phyloP scores from a whole-genome alignment of 2,797 vertebrate species.

The Erithacus rubecula region DNA sequence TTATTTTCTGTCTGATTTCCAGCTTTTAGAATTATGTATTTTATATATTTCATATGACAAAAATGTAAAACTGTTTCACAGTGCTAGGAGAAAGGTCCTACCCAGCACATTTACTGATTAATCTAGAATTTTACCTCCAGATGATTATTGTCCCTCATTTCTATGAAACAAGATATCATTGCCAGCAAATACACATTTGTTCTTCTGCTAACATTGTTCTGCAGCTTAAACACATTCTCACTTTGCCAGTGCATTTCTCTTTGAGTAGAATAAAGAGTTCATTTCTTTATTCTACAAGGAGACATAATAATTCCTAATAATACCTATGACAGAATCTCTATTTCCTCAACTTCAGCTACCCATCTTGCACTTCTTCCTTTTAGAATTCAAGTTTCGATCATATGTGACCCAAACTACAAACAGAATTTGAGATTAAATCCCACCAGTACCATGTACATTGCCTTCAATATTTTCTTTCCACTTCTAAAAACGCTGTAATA shows the following conservation, averaged over 20 bases:
- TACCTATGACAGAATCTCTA: neutral
- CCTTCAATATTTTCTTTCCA: constrained; percentile 3
- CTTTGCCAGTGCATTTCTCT: neutral
- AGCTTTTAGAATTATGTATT: neutral
- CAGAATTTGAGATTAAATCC: neutral
- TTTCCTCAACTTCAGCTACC: neutral
- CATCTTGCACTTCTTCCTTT: neutral
- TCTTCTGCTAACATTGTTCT: neutral
- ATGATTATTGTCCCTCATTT: neutral
- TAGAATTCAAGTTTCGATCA: neutral
- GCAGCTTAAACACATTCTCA: neutral
- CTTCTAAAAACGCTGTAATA: neutral
- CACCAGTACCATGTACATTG: neutral
- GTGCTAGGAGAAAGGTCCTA: neutral
- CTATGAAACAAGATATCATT: neutral
- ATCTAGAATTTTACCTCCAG: neutral
- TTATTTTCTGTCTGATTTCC: neutral
- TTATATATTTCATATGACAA: neutral
- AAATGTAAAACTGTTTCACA: neutral
- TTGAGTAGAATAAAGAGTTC: neutral
- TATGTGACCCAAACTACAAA: constrained; percentile 5
- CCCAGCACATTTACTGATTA: neutral
- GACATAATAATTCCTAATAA: neutral
- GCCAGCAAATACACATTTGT: neutral
- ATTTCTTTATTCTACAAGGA: neutral